Evolutionary conservation across 2,888 invertebrate species (phyloP).

Genomic region (Rhingia campestris): DNA sequence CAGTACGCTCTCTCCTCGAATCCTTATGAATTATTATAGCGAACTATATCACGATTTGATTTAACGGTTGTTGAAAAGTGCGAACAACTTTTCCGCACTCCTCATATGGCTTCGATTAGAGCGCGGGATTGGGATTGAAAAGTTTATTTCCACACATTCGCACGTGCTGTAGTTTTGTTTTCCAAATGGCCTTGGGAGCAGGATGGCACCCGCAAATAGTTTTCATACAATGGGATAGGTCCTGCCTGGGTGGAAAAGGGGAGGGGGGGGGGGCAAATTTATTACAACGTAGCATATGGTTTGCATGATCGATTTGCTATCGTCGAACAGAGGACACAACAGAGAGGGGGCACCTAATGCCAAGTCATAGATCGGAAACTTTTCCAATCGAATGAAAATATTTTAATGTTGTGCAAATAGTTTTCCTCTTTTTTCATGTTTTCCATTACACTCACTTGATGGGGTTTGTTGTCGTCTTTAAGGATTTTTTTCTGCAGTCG

Average conservation of each 20-base stretch:
- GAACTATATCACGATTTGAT: neutral
- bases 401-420: constrained; percentile 69
- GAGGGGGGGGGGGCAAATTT: neutral
- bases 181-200: constrained; percentile 28
- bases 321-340: neutral
- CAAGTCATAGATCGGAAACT: constrained; percentile 38
- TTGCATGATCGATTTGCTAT: constrained; percentile 60
- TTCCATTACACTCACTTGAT: constrained; percentile 17
- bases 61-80: constrained; percentile 47
- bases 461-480: neutral
- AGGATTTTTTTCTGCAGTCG: too few relatives aligned
- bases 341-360: neutral
- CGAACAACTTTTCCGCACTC: constrained; percentile 35
- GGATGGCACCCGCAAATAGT: constrained; percentile 54
- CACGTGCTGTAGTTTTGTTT: constrained; percentile 51
- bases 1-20: neutral
- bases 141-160: constrained; percentile 55
- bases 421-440: constrained; percentile 23
- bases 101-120: neutral
- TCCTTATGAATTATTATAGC: constrained; percentile 62
- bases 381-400: constrained; percentile 62
- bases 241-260: neutral
- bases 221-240: neutral
- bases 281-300: constrained; percentile 46
- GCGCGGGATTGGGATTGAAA: constrained; percentile 11